Base-by-base conservation (phyloP, 2,888 invertebrate species). In the Lamellibrachia satsuma region DNA sequence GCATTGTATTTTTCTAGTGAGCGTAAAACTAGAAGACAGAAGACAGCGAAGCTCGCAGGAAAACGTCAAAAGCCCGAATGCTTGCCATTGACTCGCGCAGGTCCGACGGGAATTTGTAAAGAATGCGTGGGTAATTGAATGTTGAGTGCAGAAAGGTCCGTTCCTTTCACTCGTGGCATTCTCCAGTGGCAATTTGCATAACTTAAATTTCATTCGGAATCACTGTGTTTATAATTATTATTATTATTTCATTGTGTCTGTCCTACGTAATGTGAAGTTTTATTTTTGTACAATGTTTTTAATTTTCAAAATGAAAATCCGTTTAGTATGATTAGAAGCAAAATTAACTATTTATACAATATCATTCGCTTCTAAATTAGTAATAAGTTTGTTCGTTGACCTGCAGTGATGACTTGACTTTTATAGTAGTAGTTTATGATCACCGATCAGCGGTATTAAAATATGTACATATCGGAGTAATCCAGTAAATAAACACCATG, bases 401-500 rank as follows among this genome's bases (percentile, higher is more conserved):
- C 22, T 75, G 75, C 75, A 22, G n/a, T 22, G n/a, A 6, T 22
- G 22, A 75, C 75, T 75, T 6, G 4, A 6, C 15, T 15, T 75
- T 75, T 39, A 39, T 39, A 39, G 39, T 39, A 39, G 39, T 39
- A 75, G 15, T 75, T 6, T n/a, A 75, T 6, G 15, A 15, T 75
- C 15, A 15, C 75, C n/a, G n/a, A 75, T 15, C 75, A 75, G 75
- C 75, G 75, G n/a, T 75, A 75, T 75, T 22, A n/a, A 75, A 75
- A 75, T 75, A 15, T 15, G 15, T 57, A n/a, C 75, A n/a, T 75
- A 75, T 75, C 75, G 75, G 75, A 4, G 15, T 75, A 75, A 75
- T 15, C 75, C 75, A 75, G n/a, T 75, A 75, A 75, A 75, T n/a
- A 75, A 75, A 75, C 75, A 75, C 75, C 75, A 75, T 75, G 75